Conservation (phyloP, 2,113 vertebrate species). For the Microtus oregoni region DNA sequence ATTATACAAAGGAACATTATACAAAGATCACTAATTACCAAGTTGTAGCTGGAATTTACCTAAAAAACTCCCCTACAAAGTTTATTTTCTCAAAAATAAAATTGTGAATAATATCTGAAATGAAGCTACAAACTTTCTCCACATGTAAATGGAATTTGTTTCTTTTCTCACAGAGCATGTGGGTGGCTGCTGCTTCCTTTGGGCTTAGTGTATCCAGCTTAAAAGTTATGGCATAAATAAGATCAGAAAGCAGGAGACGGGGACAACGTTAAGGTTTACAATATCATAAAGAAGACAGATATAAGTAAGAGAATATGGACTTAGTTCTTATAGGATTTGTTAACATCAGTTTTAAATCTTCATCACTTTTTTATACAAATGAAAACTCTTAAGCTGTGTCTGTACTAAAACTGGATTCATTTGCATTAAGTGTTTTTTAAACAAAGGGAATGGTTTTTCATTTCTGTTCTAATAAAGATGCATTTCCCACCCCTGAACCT, state of each 20-base stretch:
- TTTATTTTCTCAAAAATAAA: conserved; percentile 1
- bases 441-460: conserved; percentile 66
- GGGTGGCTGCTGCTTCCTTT: not conserved
- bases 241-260: not conserved
- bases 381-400: conserved; percentile 37
- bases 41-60: not conserved
- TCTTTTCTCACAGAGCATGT: not conserved
- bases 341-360: not conserved
- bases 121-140: not conserved
- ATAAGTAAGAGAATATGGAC: not conserved
- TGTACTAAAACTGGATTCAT: not conserved
- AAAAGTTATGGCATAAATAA: not conserved
- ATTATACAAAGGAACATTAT: not conserved
- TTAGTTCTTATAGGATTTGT: not conserved
- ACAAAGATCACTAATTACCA: not conserved
- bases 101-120: not conserved
- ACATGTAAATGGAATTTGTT: not conserved
- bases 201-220: not conserved
- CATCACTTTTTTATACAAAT: conserved; percentile 12
- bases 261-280: conserved; percentile 16
- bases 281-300: not conserved
- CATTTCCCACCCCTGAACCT: not conserved
- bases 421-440: conserved; percentile 50
- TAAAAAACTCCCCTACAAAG: not conserved
- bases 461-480: conserved; percentile 75